Conservation (phyloP, 2,888 invertebrate genomes). For the Amphipyra tragopoginis region DNA sequence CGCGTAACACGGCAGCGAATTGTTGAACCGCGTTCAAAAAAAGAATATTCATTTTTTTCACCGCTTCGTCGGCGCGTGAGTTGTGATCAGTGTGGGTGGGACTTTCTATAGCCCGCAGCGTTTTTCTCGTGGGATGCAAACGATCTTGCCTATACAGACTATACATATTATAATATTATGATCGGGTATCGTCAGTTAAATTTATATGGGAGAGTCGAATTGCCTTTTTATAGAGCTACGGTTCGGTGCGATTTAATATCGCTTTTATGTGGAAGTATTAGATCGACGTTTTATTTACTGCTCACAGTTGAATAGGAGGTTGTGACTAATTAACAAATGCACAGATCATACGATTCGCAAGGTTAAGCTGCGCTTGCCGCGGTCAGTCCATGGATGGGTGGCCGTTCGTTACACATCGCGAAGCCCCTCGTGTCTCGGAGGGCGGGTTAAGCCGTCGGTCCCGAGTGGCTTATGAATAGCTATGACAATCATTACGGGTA, state of each 20-base stretch:
- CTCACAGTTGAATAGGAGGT: conserved; percentile 2
- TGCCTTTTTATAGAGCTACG: conserved; percentile 48
- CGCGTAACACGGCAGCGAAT: conserved; percentile 86
- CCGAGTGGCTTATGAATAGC: no score
- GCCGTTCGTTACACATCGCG: no score
- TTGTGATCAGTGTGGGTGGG: conserved; percentile 81
- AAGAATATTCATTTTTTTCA: conserved; percentile 70
- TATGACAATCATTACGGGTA: no score
- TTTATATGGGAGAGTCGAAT: conserved; percentile 59
- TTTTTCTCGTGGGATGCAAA: conserved; percentile 81
- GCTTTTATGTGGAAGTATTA: conserved; percentile 28
- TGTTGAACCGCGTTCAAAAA: conserved; percentile 76
- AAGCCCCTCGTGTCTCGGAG: no score
- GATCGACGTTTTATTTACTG: conserved; percentile 24
- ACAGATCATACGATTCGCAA: no score
- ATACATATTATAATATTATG: conserved; percentile 55
- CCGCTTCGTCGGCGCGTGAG: conserved; percentile 63
- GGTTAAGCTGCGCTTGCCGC: no score
- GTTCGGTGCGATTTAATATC: conserved; percentile 37
- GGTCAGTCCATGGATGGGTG: no score
- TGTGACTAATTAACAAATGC: no score
- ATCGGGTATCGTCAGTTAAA: conserved; percentile 58
- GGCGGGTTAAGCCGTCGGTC: no score
- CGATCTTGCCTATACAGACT: conserved; percentile 62
- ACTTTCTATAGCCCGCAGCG: conserved; percentile 86